Base-by-base conservation (phyloP, 1,140 invertebrate genomes). In the Eupristina koningsbergeri region DNA sequence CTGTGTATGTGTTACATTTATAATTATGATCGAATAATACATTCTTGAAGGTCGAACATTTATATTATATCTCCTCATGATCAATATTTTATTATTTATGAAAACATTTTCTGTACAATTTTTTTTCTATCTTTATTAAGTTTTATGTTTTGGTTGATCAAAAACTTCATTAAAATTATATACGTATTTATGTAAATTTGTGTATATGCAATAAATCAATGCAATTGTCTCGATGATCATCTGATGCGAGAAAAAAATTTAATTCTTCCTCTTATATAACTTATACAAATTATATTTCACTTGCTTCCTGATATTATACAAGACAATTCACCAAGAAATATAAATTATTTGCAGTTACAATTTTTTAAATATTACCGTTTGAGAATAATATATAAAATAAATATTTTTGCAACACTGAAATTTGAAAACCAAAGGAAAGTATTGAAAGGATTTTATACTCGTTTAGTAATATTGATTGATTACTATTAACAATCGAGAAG, bases 161-260 rank as follows among this genome's bases (percentile, higher is more conserved):
- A 78, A 34, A 76, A 71, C 41, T 3, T 36, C 29, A 64, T 47
- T 61, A 78, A 11, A 80, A 22, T 53, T 58, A 76, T 76, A 47
- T 64, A 67, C 80, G 31, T 76, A 75, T 50, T 73, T 75, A 76
- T n/a, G 36, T 63, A 71, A 39, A 85, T 81, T 50, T 77, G 58
- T 81, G 81, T 41, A 71, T 76, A 58, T 80, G 39, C 39, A 77
- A 67, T 81, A 34, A 58, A 76, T 58, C 41, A 81, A 29, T 85
- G 84, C 78, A 85, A 77, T 77, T 81, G 73, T 78, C 79, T 85
- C 74, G 76, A 15, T 78, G 64, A 81, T 85, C 75, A 81, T 76
- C 58, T 36, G 78, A 81, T 39, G 7, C 31, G 17, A 75, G 15
- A n/a, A n/a, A 36, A 67, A 13, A 22, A 80, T 69, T 80, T 47